Percentiles rank a stretch among this genome's conserved stretches.
Evolutionary conservation across 2,888 invertebrate species (phyloP).

Genomic region (Diadromus collaris): DNA sequence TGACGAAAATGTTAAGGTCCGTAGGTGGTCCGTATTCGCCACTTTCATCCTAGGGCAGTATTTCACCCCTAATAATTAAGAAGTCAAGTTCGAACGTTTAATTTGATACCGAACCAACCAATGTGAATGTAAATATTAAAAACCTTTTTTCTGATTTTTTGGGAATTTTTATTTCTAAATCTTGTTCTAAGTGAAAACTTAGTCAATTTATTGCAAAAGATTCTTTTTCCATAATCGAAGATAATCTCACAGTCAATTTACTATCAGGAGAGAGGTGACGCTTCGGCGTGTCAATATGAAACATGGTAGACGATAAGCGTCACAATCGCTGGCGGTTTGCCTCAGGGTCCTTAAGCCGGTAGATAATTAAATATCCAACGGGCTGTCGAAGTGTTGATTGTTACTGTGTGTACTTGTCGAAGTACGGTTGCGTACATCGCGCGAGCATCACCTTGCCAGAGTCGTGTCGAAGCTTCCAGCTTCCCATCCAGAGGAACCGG

Average conservation of each 20-base stretch:
- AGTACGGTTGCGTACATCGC: constrained; percentile 8
- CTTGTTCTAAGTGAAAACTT: background rate
- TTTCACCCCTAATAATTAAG: background rate
- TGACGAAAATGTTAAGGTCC: no score
- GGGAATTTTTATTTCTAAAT: no score
- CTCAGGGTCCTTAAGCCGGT: background rate
- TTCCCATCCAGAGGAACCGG: constrained; percentile 19
- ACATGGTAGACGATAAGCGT: constrained; percentile 2
- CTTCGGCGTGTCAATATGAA: background rate
- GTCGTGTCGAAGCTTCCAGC: constrained; percentile 13
- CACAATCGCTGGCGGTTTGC: background rate
- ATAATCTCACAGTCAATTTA: background rate
- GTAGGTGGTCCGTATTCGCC: no score
- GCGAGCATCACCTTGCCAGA: background rate
- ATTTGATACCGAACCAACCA: background rate
- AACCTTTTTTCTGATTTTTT: no score
- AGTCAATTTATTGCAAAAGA: background rate
- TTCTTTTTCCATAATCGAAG: background rate
- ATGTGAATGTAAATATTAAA: background rate
- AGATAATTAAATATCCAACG: constrained; percentile 13
- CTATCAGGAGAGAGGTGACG: background rate
- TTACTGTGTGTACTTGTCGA: constrained; percentile 10
- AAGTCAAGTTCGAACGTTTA: background rate
- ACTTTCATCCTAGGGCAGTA: background rate
- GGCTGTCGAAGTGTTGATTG: background rate